A percentile compares a stretch with the other conserved stretches of the same genome.
These are phyloP conservation scores for Fistularia commersonii DNA, from an alignment of 2,797 vertebrate species.

Conservation along the genomic window DNA sequence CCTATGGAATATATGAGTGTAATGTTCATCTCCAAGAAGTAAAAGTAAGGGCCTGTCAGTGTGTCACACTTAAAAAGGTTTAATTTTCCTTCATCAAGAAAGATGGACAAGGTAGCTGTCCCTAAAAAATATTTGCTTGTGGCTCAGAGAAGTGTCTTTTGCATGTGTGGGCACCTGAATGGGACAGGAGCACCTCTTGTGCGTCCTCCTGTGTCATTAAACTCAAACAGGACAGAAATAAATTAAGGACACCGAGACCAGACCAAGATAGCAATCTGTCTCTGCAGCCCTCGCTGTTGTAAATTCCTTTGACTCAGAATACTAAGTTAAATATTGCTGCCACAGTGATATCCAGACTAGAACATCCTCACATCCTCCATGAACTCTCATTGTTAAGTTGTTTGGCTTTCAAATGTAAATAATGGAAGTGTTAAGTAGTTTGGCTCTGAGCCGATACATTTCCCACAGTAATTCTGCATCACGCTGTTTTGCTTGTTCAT, in stretches of 20 bases:
- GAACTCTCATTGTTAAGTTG: slow-evolving; percentile 26
- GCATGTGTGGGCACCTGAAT: not conserved
- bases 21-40: slow-evolving; percentile 12
- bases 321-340: not conserved
- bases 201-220: not conserved
- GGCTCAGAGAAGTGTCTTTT: not conserved
- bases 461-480: slow-evolving; percentile 7
- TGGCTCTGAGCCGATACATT: slow-evolving; percentile 22
- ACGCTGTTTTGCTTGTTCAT: not conserved
- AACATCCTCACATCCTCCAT: slow-evolving; percentile 13
- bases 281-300: slow-evolving; percentile 1
- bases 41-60: slow-evolving; percentile 9
- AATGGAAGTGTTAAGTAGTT: slow-evolving; percentile 32
- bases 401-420: slow-evolving; percentile 43
- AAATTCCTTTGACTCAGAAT: slow-evolving; percentile 1
- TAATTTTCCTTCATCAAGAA: slow-evolving; percentile 3
- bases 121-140: slow-evolving; percentile 18
- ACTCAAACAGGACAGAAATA: not conserved
- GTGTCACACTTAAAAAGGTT: slow-evolving; percentile 13
- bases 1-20: not conserved
- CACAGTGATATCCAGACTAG: slow-evolving; percentile 3
- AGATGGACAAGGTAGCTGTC: not conserved
- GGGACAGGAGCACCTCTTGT: not conserved
- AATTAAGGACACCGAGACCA: slow-evolving; percentile 4
- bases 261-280: not conserved